phyloP scores from a whole-genome alignment of 2,113 vertebrate species.

The Lepisosteus oculatus region DNA sequence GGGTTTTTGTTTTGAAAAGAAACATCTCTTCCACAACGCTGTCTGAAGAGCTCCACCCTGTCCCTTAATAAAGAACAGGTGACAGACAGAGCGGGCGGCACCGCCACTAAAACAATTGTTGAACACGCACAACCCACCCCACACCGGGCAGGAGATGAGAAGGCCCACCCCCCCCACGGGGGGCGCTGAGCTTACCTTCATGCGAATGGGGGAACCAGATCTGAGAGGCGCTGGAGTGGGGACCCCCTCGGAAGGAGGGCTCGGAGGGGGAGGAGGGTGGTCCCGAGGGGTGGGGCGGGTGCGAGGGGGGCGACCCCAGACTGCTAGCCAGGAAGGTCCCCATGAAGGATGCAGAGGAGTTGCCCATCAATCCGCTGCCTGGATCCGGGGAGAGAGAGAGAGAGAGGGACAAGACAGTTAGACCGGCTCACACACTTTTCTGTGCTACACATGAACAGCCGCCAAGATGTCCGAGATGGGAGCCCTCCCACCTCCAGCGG shows the following conservation, averaged over 20 bases:
- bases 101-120: too few relatives aligned
- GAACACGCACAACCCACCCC: not conserved
- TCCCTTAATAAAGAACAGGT: too few relatives aligned
- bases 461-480: not conserved
- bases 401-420: not conserved
- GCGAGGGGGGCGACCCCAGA: constrained; percentile 78
- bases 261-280: constrained; percentile 82
- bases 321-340: constrained; percentile 92
- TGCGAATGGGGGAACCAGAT: constrained; percentile 97
- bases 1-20: too few relatives aligned
- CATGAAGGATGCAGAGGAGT: constrained; percentile 89
- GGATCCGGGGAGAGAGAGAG: constrained; percentile 44
- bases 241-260: constrained; percentile 78
- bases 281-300: constrained; percentile 77
- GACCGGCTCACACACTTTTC: constrained; percentile 8
- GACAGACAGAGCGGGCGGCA: too few relatives aligned
- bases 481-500: too few relatives aligned
- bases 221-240: constrained; percentile 88
- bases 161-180: not conserved
- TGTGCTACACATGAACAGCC: constrained; percentile 1
- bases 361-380: constrained; percentile 92
- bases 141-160: not conserved
- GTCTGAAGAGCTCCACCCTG: too few relatives aligned
- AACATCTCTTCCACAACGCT: too few relatives aligned
- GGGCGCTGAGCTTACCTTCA: constrained; percentile 75